phyloP scores from a whole-genome alignment of 1,140 invertebrate genomes.

The Holotrichia oblita region DNA sequence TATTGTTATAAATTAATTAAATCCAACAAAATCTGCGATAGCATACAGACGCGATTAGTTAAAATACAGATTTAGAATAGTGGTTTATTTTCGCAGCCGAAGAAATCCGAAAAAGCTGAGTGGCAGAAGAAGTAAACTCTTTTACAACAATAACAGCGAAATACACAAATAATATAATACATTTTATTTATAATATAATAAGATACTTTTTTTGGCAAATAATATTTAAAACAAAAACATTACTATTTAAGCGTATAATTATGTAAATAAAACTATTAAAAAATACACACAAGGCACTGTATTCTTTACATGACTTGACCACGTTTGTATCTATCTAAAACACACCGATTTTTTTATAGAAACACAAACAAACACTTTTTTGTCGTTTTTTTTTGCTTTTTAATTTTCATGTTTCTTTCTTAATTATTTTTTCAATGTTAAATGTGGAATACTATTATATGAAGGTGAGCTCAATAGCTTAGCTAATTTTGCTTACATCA shows the following conservation, averaged over 20 bases:
- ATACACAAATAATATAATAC: background rate
- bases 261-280: slow-evolving; percentile 33
- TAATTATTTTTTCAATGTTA: slow-evolving; percentile 43
- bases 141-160: background rate
- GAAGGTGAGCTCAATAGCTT: slow-evolving; percentile 48
- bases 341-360: too few relatives aligned
- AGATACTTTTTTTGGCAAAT: slow-evolving; percentile 26
- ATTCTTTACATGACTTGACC: background rate
- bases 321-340: background rate
- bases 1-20: too few relatives aligned
- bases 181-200: slow-evolving; percentile 20
- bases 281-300: slow-evolving; percentile 6
- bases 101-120: slow-evolving; percentile 82
- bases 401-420: slow-evolving; percentile 46
- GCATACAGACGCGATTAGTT: background rate
- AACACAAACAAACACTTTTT: background rate
- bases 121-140: slow-evolving; percentile 76
- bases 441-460: slow-evolving; percentile 27
- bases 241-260: slow-evolving; percentile 33
- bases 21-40: too few relatives aligned
- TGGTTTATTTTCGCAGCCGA: slow-evolving; percentile 70
- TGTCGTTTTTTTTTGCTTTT: slow-evolving; percentile 38
- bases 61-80: slow-evolving; percentile 9
- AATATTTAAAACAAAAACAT: slow-evolving; percentile 2
- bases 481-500: slow-evolving; percentile 43